Evolutionary conservation across 2,797 vertebrate genomes (phyloP).

Genomic region (Chiroxiphia lanceolata): DNA sequence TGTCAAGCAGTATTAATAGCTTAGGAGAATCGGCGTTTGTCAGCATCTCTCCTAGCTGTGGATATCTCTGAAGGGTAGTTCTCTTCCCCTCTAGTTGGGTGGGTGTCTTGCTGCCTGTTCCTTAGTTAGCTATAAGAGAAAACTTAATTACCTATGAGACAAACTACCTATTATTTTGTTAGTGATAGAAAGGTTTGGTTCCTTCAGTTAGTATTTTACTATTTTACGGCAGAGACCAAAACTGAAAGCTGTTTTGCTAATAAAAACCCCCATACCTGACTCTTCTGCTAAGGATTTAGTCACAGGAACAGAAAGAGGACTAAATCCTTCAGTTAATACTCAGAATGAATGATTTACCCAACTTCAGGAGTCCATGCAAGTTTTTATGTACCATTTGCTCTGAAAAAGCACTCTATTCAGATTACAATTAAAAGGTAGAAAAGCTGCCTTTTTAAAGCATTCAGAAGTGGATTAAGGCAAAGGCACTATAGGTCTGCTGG

Average conservation of each 20-base stretch:
- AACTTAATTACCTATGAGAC: not conserved
- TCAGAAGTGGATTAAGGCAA: not conserved
- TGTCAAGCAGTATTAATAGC: conserved; percentile 21
- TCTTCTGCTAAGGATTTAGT: not conserved
- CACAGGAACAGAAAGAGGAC: not conserved
- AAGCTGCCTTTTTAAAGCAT: not conserved
- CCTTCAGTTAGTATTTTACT: not conserved
- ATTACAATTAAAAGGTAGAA: not conserved
- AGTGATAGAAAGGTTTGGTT: not conserved
- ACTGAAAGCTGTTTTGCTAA: not conserved
- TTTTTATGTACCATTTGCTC: not conserved
- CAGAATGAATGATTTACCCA: not conserved
- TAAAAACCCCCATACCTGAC: not conserved
- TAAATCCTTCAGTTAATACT: not conserved
- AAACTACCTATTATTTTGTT: not conserved
- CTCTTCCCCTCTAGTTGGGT: not conserved
- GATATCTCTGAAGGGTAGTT: not conserved
- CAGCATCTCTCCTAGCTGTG: not conserved
- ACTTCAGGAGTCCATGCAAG: not conserved
- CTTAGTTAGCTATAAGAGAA: not conserved
- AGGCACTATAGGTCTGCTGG: not conserved
- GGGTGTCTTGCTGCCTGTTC: not conserved
- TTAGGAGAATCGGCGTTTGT: not conserved
- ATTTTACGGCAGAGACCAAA: not conserved
- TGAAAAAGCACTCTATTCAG: not conserved